Conservation (phyloP, 1,140 invertebrate genomes). For the Anadara kagoshimensis region DNA sequence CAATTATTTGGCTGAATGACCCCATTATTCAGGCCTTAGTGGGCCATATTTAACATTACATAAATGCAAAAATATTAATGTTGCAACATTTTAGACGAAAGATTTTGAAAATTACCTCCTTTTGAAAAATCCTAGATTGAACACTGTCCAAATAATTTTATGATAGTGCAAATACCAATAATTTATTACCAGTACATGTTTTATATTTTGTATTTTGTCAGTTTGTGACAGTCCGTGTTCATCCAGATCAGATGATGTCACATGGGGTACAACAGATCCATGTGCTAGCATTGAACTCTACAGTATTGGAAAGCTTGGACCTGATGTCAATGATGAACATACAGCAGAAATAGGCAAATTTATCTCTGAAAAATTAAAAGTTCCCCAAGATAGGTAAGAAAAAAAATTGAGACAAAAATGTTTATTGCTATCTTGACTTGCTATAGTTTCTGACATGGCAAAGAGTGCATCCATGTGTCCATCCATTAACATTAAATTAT, state of each 20-base stretch:
- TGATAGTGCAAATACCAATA: not conserved
- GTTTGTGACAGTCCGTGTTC: constrained; percentile 44
- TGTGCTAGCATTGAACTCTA: constrained; percentile 41
- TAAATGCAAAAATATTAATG: too few relatives aligned
- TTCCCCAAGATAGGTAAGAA: constrained; percentile 40
- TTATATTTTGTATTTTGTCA: constrained; percentile 37
- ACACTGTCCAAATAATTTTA: too few relatives aligned
- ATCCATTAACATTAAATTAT: too few relatives aligned
- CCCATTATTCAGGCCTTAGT: too few relatives aligned
- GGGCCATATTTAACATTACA: too few relatives aligned
- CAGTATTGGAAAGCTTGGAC: constrained; percentile 35
- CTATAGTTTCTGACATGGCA: too few relatives aligned
- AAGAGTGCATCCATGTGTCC: too few relatives aligned
- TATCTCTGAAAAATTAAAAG: constrained; percentile 30
- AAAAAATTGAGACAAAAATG: not conserved
- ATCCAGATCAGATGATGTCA: constrained; percentile 46
- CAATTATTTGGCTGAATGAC: too few relatives aligned
- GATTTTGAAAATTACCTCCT: too few relatives aligned
- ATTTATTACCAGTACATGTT: not conserved
- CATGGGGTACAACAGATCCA: constrained; percentile 38
- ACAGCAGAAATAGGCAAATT: constrained; percentile 30
- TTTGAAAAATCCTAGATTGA: too few relatives aligned
- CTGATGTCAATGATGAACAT: constrained; percentile 36
- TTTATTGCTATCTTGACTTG: too few relatives aligned
- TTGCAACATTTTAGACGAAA: too few relatives aligned